A percentile compares a stretch with the other conserved stretches of the same genome.
These are phyloP conservation scores for Peromyscus californicus DNA, from an alignment of 2,113 vertebrate genomes.

Conservation along the genomic window DNA sequence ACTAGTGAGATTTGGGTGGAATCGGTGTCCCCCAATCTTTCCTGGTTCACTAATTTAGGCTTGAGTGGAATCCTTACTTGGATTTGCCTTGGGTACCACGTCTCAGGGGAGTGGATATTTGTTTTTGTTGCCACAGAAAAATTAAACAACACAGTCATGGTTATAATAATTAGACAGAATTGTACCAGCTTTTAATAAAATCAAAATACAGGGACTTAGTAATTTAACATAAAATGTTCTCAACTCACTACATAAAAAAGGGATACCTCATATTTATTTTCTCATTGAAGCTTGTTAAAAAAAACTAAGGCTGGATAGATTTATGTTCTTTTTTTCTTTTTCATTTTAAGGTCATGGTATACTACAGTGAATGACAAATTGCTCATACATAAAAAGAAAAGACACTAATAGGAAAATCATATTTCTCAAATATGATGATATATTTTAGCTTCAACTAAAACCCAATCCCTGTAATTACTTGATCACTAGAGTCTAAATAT, in stretches of 20 bases:
- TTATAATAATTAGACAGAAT: slow-evolving; percentile 7
- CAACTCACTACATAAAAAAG: slow-evolving; percentile 22
- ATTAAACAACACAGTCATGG: background rate
- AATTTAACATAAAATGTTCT: background rate
- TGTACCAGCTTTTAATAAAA: slow-evolving; percentile 27
- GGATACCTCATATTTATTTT: background rate
- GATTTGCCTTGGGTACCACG: background rate
- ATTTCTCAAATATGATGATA: slow-evolving; percentile 9
- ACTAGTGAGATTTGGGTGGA: background rate
- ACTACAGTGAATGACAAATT: background rate
- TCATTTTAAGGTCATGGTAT: background rate
- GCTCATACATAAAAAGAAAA: slow-evolving; percentile 7
- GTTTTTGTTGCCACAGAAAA: background rate
- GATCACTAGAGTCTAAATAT: background rate
- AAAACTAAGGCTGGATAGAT: background rate
- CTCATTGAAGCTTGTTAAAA: slow-evolving; percentile 3
- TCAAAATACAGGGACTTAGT: slow-evolving; percentile 1
- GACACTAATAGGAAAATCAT: slow-evolving; percentile 32
- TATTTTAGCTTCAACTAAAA: slow-evolving; percentile 42
- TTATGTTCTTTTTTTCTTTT: slow-evolving; percentile 6
- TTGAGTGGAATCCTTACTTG: background rate
- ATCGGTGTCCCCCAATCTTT: background rate
- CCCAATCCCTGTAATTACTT: slow-evolving; percentile 15
- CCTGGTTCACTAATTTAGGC: background rate
- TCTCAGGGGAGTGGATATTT: background rate